Evolutionary conservation across 2,888 invertebrate genomes (phyloP), one percentile per base, ranked within the genome.

Genomic region (Empis livida): DNA sequence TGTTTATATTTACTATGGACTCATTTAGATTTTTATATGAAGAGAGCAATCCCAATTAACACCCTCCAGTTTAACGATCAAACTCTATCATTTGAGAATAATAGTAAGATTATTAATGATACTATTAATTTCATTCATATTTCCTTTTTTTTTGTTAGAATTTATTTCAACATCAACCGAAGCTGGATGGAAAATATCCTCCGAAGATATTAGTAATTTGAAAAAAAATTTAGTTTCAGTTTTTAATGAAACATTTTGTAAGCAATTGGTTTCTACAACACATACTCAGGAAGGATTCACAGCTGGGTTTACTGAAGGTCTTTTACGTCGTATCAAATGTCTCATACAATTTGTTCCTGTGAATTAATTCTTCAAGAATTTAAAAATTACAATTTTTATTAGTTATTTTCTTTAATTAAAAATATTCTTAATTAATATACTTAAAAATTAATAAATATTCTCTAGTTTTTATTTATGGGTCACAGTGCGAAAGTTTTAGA

Each of bases 221-320:
- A 82, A 83, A 58, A 81, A 84, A 61, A 80, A 79, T 31, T 72
- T 89, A 11, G 74, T 83, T 30, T 77, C 80, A 0, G 75, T 82
- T 15, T 84, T 89, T 63, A 86, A 82, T 59, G 88, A 88, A 60
- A 79, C 82, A 52, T 88, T 89, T 67, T 78, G 82, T 46, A 80
- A 81, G 49, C 82, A 84, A 56, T 70, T 89, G 11, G 65, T 85
- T 43, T 79, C 80, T 46, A 81, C 81, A 1, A 76, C 78, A 49
- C 78, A 79, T 68, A 78, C 76, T 54, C 76, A 80, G 56, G 73
- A 81, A 10, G 71, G 75, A 10, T 68, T 77, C 4, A 81, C 85
- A 54, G 79, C 78, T 57, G 76, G 78, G 43, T 85, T 86, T 64
- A 74, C 84, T 20, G 83, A 84, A 63, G 80, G 83, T 1, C 69